phyloP scores from a whole-genome alignment of 2,888 invertebrate species.

The Drepanosiphum platanoidis region DNA sequence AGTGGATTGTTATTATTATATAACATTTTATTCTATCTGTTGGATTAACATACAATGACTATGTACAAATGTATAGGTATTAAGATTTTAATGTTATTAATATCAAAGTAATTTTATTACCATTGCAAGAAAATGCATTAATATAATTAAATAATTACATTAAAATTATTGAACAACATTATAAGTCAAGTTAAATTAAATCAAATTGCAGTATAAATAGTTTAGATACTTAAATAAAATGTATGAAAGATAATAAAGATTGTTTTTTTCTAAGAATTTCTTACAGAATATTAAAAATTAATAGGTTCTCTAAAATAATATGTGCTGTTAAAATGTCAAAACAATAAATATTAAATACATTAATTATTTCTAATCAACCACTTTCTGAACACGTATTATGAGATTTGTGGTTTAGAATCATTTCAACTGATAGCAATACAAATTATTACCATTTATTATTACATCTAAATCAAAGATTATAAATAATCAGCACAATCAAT shows the following conservation, averaged over 20 bases:
- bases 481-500: neutral
- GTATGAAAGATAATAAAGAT: neutral
- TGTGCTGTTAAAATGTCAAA: neutral
- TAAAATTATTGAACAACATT: neutral
- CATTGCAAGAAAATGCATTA: neutral
- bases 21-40: neutral
- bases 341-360: neutral
- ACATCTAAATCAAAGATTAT: neutral
- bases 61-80: neutral
- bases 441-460: neutral
- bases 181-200: neutral
- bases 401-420: neutral
- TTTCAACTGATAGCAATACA: neutral
- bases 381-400: neutral
- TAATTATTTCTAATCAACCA: slow-evolving; percentile 9
- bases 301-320: neutral
- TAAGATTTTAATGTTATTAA: no score
- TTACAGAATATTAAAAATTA: neutral
- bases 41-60: neutral
- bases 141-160: neutral
- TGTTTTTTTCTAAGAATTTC: neutral
- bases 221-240: neutral
- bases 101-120: neutral
- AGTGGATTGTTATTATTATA: neutral
- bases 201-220: neutral